A percentile compares a stretch with the other conserved stretches of the same genome.
Evolutionary conservation across 2,113 vertebrate species (phyloP).

Genomic region (Dasyurus viverrinus): DNA sequence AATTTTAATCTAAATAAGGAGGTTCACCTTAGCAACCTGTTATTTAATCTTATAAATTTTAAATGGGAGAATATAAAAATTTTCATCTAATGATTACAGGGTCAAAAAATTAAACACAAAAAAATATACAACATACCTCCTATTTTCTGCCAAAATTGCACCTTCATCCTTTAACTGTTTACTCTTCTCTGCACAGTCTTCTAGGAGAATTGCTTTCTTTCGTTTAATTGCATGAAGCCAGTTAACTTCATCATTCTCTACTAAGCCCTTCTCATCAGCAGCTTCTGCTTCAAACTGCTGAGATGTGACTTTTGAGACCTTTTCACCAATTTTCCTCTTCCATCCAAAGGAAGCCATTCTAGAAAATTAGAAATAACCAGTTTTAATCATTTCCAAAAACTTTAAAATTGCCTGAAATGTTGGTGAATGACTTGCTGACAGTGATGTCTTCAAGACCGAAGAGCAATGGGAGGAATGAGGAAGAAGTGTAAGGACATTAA

Average conservation of each 20-base stretch:
- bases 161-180: constrained; percentile 93
- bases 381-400: constrained; percentile 10
- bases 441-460: neutral
- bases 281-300: constrained; percentile 94
- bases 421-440: neutral
- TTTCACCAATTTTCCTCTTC: constrained; percentile 96
- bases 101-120: neutral
- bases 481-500: neutral
- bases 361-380: constrained; percentile 39
- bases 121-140: constrained; percentile 84
- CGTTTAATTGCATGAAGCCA: constrained; percentile 90
- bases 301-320: constrained; percentile 91
- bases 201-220: constrained; percentile 87
- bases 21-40: constrained; percentile 12
- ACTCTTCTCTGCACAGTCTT: constrained; percentile 89
- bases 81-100: neutral
- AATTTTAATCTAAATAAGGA: constrained; percentile 16
- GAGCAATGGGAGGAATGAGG: neutral
- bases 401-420: neutral
- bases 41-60: constrained; percentile 1
- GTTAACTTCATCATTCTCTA: constrained; percentile 81
- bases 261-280: constrained; percentile 77
- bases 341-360: constrained; percentile 97
- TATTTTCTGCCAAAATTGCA: constrained; percentile 88
- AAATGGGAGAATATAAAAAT: constrained; percentile 2